Evolutionary conservation across 2,797 vertebrate genomes (phyloP).

Genomic region (Oryzias dopingdopingensis): DNA sequence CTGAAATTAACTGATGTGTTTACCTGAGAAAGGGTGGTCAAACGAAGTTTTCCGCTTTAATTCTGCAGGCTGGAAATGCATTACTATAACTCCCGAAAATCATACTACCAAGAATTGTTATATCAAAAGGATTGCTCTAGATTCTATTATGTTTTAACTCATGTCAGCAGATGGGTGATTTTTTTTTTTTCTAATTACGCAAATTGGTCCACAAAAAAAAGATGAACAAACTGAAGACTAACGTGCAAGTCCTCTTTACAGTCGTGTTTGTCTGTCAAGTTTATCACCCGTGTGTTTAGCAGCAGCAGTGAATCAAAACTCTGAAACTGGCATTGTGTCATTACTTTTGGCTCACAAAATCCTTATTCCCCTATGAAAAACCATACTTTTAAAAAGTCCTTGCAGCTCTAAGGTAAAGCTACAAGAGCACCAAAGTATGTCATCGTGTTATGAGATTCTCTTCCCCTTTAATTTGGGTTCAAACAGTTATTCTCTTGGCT

Average conservation of each 20-base stretch:
- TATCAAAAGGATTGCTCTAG: too few species aligned
- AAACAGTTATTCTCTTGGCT: conserved; percentile 69
- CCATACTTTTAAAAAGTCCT: too few species aligned
- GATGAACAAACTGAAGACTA: not conserved
- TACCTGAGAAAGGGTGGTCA: conserved; percentile 17
- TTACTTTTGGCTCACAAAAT: not conserved
- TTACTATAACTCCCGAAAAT: conserved; percentile 1
- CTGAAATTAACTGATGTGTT: conserved; percentile 37
- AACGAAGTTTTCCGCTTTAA: conserved; percentile 19
- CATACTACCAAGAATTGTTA: too few species aligned
- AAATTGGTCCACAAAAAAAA: not conserved
- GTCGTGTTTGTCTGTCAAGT: not conserved
- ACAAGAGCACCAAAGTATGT: conserved; percentile 25
- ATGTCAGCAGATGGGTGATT: too few species aligned
- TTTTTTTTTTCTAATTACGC: not conserved
- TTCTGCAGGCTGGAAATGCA: conserved; percentile 4
- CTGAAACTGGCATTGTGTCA: not conserved
- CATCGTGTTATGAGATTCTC: conserved; percentile 76
- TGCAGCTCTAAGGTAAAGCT: not conserved
- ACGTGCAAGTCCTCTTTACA: not conserved
- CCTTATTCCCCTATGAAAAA: too few species aligned
- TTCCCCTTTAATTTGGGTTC: conserved; percentile 49
- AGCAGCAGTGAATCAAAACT: not conserved
- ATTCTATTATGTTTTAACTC: conserved; percentile 9
- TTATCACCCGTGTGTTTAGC: not conserved